Percentiles rank a stretch among this genome's conserved stretches.
Evolutionary conservation across 1,140 invertebrate genomes (phyloP).

Genomic region (Bombus terrestris): DNA sequence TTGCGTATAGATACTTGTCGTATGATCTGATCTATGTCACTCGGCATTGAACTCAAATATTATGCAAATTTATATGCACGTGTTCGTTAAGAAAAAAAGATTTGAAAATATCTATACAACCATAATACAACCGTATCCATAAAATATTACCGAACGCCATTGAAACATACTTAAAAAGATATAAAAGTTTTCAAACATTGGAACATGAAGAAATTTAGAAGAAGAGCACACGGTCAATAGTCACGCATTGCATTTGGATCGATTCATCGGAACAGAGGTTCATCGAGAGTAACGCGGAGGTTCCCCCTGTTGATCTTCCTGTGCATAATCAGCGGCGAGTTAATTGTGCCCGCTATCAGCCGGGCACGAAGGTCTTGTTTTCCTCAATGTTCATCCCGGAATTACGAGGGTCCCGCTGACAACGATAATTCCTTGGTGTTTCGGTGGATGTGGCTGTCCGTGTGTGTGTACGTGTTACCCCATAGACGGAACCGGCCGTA

Average conservation of each 20-base stretch:
- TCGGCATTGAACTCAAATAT: too few species aligned
- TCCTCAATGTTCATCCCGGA: conserved; percentile 62
- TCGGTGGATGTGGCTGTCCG: conserved; percentile 29
- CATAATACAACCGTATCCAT: too few species aligned
- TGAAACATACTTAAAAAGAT: too few species aligned
- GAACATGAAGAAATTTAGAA: too few species aligned
- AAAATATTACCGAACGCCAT: too few species aligned
- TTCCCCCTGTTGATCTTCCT: conserved; percentile 38
- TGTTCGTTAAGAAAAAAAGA: too few species aligned
- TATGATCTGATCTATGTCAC: too few species aligned
- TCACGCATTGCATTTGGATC: neutral
- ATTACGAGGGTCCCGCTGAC: conserved; percentile 63
- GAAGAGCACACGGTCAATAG: neutral
- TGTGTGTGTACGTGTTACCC: neutral
- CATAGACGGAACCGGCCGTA: conserved; percentile 41
- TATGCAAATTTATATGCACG: too few species aligned
- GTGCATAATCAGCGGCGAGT: conserved; percentile 62
- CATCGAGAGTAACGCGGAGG: neutral
- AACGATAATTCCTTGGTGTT: conserved; percentile 67
- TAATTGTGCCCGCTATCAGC: conserved; percentile 61
- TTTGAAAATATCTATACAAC: too few species aligned
- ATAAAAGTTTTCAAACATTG: too few species aligned
- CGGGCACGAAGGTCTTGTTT: conserved; percentile 60
- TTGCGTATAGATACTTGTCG: too few species aligned
- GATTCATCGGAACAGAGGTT: neutral